Conservation (phyloP, 2,113 vertebrate genomes). For the Camelus bactrianus region DNA sequence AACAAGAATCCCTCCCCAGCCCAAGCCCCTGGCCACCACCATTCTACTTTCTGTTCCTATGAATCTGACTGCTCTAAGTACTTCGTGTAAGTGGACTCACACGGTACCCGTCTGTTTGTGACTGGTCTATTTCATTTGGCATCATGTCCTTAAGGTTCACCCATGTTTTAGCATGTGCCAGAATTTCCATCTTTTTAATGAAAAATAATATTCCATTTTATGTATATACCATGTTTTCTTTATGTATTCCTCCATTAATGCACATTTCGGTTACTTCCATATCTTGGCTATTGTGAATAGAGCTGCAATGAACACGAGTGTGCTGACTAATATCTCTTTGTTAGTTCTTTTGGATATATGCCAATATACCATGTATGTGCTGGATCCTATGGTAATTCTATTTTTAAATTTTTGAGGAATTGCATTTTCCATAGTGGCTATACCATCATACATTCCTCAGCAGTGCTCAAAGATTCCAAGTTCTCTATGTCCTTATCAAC, state of each 20-base stretch:
- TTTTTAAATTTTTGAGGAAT: neutral
- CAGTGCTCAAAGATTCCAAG: accelerated
- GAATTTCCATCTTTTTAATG: neutral
- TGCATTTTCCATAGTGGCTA: neutral
- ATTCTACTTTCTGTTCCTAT: neutral
- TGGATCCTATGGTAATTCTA: accelerated
- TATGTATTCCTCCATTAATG: neutral
- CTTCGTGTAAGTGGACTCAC: accelerated
- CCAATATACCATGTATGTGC: neutral
- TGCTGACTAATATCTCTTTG: neutral
- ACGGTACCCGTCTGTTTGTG: neutral
- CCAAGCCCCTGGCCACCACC: neutral
- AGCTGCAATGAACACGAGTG: accelerated
- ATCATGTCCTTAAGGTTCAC: neutral
- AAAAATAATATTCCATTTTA: neutral
- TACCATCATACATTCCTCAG: neutral
- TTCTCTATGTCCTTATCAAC: neutral
- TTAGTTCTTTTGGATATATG: neutral
- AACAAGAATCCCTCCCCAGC: neutral
- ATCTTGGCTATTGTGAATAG: neutral
- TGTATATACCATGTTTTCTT: neutral
- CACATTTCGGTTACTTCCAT: neutral
- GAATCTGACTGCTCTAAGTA: neutral
- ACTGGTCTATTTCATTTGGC: neutral
- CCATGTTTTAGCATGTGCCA: neutral